Percentiles rank a stretch among this genome's conserved stretches.
Evolutionary conservation across 2,797 vertebrate species (phyloP).

Genomic region (Rhincodon typus): DNA sequence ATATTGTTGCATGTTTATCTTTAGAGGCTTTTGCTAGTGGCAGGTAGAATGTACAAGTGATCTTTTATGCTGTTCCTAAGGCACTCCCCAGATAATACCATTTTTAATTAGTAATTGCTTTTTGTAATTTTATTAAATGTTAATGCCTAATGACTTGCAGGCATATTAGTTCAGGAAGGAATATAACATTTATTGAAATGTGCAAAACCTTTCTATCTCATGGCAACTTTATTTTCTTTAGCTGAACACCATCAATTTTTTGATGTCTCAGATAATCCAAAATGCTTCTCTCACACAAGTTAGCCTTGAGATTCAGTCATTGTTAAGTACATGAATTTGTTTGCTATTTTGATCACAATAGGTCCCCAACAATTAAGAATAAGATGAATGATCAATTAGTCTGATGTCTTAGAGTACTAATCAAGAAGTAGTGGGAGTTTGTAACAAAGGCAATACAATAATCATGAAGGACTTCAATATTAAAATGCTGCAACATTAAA

Average conservation of each 20-base stretch:
- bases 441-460: too few relatives aligned
- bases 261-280: neutral
- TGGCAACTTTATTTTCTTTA: neutral
- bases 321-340: neutral
- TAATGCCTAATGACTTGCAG: neutral
- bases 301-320: neutral
- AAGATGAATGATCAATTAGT: neutral
- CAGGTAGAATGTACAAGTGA: too few relatives aligned
- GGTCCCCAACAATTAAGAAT: neutral
- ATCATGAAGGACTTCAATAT: too few relatives aligned
- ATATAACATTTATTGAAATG: neutral
- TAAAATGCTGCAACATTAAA: too few relatives aligned
- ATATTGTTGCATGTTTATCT: too few relatives aligned
- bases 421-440: too few relatives aligned
- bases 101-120: neutral
- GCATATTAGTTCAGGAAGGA: neutral
- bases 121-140: neutral
- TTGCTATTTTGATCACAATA: neutral
- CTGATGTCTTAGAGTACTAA: neutral
- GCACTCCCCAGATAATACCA: too few relatives aligned
- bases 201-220: constrained; percentile 7
- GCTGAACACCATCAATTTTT: neutral
- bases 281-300: neutral
- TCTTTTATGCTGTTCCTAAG: too few relatives aligned
- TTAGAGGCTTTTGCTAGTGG: too few relatives aligned